Percentiles rank a stretch among this genome's conserved stretches.
phyloP scores from a whole-genome alignment of 2,888 invertebrate genomes.

The Serrognathus titanus region DNA sequence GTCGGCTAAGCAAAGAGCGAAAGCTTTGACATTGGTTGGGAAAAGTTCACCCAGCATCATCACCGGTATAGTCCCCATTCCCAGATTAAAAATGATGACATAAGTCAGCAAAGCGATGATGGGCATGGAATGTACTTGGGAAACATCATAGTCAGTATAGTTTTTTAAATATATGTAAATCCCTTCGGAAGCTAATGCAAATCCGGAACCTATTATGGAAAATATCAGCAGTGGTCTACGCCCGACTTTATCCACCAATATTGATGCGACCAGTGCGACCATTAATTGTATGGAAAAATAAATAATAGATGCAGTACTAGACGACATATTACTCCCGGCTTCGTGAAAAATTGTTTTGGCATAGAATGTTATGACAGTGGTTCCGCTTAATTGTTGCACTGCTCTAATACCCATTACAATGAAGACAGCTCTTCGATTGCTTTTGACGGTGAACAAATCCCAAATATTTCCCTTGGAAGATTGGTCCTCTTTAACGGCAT shows the following conservation, averaged over 20 bases:
- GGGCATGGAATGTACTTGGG: slow-evolving; percentile 10
- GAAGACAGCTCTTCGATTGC: slow-evolving; percentile 61
- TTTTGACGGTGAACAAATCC: slow-evolving; percentile 55
- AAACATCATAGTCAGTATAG: slow-evolving; percentile 36
- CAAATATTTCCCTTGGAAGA: slow-evolving; percentile 54
- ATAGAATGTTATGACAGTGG: slow-evolving; percentile 61
- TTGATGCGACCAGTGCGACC: slow-evolving; percentile 55
- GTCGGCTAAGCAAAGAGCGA: slow-evolving; percentile 55
- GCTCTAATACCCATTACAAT: slow-evolving; percentile 59
- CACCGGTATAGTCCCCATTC: slow-evolving; percentile 54
- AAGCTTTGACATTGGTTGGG: slow-evolving; percentile 55
- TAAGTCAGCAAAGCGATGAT: slow-evolving; percentile 49
- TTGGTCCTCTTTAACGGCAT: slow-evolving; percentile 44
- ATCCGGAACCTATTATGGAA: slow-evolving; percentile 49
- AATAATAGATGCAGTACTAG: slow-evolving; percentile 38
- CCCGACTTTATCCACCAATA: slow-evolving; percentile 58
- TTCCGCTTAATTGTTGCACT: slow-evolving; percentile 57
- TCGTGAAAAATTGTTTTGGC: slow-evolving; percentile 54
- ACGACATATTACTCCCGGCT: slow-evolving; percentile 44
- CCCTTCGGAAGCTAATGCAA: slow-evolving; percentile 47
- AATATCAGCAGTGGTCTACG: slow-evolving; percentile 53
- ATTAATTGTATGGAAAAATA: slow-evolving; percentile 55
- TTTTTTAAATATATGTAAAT: slow-evolving; percentile 49
- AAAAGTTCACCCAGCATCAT: slow-evolving; percentile 55
- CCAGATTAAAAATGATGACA: slow-evolving; percentile 52